Evolutionary conservation across 2,888 invertebrate species (phyloP).

Genomic region (Drosophila pseudotalamancana): DNA sequence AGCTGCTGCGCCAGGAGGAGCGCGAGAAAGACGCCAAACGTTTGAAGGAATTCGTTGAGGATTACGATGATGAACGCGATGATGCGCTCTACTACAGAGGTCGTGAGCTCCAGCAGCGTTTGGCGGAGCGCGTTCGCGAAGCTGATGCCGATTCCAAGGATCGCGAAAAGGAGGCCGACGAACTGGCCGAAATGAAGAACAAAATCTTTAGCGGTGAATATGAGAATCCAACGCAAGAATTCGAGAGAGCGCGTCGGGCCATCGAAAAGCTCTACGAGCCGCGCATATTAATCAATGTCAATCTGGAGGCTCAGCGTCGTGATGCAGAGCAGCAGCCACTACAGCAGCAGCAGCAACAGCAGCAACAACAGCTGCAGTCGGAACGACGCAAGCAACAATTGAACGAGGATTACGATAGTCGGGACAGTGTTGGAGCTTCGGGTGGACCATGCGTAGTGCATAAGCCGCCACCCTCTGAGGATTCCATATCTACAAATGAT

Average conservation of each 20-base stretch:
- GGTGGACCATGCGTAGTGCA: not conserved
- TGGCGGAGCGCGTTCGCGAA: constrained; percentile 96
- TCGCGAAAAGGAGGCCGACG: constrained; percentile 93
- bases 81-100: constrained; percentile 97
- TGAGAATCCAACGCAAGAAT: constrained; percentile 88
- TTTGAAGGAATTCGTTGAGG: constrained; percentile 98
- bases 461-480: constrained; percentile 60
- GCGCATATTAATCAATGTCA: constrained; percentile 90
- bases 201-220: constrained; percentile 90
- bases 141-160: constrained; percentile 96
- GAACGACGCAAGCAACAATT: constrained; percentile 84
- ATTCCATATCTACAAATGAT: constrained; percentile 76
- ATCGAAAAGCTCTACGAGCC: constrained; percentile 94
- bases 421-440: constrained; percentile 15
- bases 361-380: constrained; percentile 27
- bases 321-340: constrained; percentile 74
- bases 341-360: constrained; percentile 6
- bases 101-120: constrained; percentile 94
- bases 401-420: constrained; percentile 59
- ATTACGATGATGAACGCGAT: constrained; percentile 99
- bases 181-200: constrained; percentile 92
- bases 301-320: constrained; percentile 86
- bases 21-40: constrained; percentile 96
- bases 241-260: constrained; percentile 89
- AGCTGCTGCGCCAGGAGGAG: constrained; percentile 93